A percentile compares a stretch with the other conserved stretches of the same genome.
phyloP scores from a whole-genome alignment of 1,140 invertebrate genomes.

The Bombus ignitus region DNA sequence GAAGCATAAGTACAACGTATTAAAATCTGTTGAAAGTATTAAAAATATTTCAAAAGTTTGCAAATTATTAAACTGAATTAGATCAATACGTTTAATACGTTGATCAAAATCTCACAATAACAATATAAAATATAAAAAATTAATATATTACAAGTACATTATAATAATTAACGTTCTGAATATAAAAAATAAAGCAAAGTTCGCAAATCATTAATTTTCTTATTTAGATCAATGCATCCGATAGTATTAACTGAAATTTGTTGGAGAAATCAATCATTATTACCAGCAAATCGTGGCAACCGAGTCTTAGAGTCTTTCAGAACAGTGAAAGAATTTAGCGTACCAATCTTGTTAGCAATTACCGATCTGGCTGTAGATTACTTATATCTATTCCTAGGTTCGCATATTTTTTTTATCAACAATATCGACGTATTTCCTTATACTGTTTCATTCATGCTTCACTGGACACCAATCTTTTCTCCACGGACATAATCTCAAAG shows the following conservation, averaged over 20 bases:
- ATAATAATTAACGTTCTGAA: not conserved
- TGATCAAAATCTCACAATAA: no score
- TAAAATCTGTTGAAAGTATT: no score
- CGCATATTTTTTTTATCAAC: conserved; percentile 13
- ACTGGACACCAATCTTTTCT: conserved; percentile 19
- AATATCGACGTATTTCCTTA: conserved; percentile 29
- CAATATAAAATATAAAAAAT: not conserved
- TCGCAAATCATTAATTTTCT: not conserved
- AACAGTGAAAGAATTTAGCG: conserved; percentile 27
- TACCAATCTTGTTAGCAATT: conserved; percentile 31
- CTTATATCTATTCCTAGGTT: not conserved
- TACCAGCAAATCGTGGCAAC: not conserved
- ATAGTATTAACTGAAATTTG: not conserved
- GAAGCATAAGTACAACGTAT: no score
- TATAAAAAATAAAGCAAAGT: not conserved
- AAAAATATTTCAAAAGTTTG: no score
- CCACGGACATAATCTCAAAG: conserved; percentile 20
- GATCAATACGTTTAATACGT: no score
- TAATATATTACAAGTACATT: not conserved
- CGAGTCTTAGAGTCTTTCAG: not conserved
- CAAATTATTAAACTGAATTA: no score
- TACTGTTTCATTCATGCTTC: conserved; percentile 39
- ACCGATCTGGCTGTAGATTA: conserved; percentile 20
- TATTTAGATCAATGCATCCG: not conserved
- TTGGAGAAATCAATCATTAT: not conserved